Evolutionary conservation across 2,797 vertebrate genomes (phyloP), one percentile per base, ranked within the genome.

Genomic region (Tangara arthus): DNA sequence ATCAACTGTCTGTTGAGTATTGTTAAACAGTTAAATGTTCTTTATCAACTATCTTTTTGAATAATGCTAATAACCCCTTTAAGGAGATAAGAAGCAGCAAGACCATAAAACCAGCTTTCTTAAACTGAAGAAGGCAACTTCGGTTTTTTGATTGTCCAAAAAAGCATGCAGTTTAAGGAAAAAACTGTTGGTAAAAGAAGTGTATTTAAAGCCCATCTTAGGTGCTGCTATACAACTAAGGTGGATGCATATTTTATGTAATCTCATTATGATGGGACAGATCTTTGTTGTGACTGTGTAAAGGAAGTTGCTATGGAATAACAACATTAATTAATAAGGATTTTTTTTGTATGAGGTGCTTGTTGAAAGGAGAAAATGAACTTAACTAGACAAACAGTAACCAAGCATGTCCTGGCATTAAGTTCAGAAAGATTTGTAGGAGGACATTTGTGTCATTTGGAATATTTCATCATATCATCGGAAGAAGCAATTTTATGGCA

Each of bases 1-100:
- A 98, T 98, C 98, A 98, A 98, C 98, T 98, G 98, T 98, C 98
- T 98, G 97, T 94, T 97, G 94, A 95, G 95, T 97, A 97, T 97
- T 97, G 97, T 97, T 98, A 97, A 96, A 96, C 93, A 97, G 96
- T 97, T 97, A 96, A 97, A 90, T 96, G 90, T 97, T 97, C 93
- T 97, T 98, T 98, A 97, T 97, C 96, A 95, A 78, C 93, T 96
- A 89, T 87, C 87, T 95, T 97, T 97, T 91, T 96, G 95, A 97
- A 96, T 97, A 95, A 96, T 95, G 87, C 95, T 92, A 92, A 87
- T 97, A 97, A 97, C 75, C 97, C 97, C 96, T 97, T 98, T 96
- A 98, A 97, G 96, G 96, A 97, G 95, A 94, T 88, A 97, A 97
- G 97, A 97, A 87, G 15, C 55, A 87, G 23, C 19, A 88, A 71